Base-by-base conservation (phyloP, 2,797 vertebrate species). In the Poeciliopsis gracilis region DNA sequence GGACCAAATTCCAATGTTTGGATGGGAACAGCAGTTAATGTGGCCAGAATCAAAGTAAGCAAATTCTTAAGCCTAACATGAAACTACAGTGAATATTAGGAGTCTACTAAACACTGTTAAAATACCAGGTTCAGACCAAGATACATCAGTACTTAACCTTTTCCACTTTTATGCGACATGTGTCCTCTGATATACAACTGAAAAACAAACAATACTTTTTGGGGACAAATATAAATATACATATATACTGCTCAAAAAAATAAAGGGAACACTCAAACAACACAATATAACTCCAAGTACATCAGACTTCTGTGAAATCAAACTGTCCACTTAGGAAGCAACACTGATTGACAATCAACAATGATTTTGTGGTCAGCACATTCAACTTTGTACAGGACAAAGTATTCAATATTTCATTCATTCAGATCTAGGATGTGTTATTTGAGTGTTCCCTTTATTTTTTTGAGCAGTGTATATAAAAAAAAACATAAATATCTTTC, bases 11-110 rank as follows among this genome's bases (percentile, higher is more conserved):
- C 45, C 59, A 55, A 30, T 33, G n/a, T 72, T 55, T 66, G 45
- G 67, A 63, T 2, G 11, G 49, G 57, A 77, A 49, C 23, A 43
- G 70, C 36, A 33, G 57, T 38, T 13, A 69, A 63, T 49, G 18
- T n/a, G 49, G 15, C 20, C 51, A 33, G 11, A 80, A 55, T 73
- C 18, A 55, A 69, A 78, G 73, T 4, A 82, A 76, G 78, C 13
- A 2, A 36, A 4, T 53, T 76, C 57, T 38, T 63, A 41, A 61
- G 46, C 41, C 12, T 77, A 69, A 71, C 38, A 55, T 73, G 25
- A 38, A 61, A 33, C 30, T 61, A 18, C 28, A 61, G 59, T 61
- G 59, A 18, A 61, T 33, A 18, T 61, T 33, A 33, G 30, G 15
- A 33, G 7, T 61, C 15, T 33, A 61, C 30, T 18, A 30, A 61